Evolutionary conservation across 2,888 invertebrate species (phyloP), one percentile per base, ranked within the genome.

Genomic region (Cynaeus angustus): DNA sequence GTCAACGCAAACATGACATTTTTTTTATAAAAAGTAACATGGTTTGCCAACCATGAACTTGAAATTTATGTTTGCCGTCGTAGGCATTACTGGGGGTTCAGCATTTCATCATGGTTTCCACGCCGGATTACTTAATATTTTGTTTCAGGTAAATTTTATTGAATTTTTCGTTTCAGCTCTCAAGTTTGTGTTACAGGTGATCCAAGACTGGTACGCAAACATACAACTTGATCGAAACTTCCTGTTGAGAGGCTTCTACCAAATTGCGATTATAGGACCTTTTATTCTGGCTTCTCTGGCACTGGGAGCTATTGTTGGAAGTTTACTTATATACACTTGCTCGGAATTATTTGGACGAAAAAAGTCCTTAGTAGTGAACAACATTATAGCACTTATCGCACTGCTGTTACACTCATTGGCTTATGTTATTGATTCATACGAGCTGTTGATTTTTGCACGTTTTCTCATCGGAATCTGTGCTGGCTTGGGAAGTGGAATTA

Each of bases 291-390:
- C 62, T 5, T 14, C 16, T 38, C 50, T 62, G 6, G 14, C 46
- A 1, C 6, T 66, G 5, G 66, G 66, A n/a, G 66, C 56, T 0
- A 13, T 43, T 10, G n/a, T 66, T 1, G 66, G 66, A 8, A 30
- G 46, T 10, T 10, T 66, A 0, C 12, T 66, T 5, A 37, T 55
- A 3, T 28, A 28, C 0, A n/a, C 37, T 3, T 56, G 45, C 8
- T 43, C 66, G n/a, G 26, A 43, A 5, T 13, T 10, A 1, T 37
- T 37, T 0, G 66, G 66, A 5, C 13, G 56, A 4, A 66, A 56
- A 46, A 8, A 3, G 8, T 12, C 43, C 21, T 28, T 66, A 6
- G 9, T 56, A 6, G 9, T 13, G n/a, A 66, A 21, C 46, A 56
- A 62, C 41, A 2, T 37, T 13, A 10, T 62, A n/a, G 16, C 13